Conservation (phyloP, 2,797 vertebrate genomes). For the Morus bassanus region DNA sequence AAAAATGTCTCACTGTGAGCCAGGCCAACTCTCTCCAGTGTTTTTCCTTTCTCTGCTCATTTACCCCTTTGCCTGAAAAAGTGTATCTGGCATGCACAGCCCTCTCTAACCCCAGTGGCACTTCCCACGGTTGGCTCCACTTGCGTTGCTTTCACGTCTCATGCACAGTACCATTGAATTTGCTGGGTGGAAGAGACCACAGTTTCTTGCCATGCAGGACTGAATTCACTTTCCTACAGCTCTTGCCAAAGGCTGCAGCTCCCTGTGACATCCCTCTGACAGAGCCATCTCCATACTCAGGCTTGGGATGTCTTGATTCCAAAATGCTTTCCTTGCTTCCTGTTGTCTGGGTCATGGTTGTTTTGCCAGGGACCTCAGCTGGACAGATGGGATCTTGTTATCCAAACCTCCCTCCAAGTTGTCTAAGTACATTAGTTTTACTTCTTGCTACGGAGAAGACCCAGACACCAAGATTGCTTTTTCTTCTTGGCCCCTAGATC, state of each 20-base stretch:
- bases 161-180: neutral
- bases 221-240: neutral
- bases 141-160: neutral
- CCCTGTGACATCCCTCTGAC: neutral
- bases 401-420: neutral
- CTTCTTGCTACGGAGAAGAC: neutral
- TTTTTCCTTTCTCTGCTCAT: neutral
- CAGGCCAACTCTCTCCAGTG: neutral
- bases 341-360: neutral
- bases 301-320: neutral
- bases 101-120: neutral
- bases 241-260: neutral
- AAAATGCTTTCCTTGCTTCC: neutral
- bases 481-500: neutral
- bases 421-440: neutral
- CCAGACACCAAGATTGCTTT: neutral
- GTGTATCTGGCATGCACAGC: neutral
- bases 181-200: neutral
- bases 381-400: neutral
- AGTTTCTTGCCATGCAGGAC: neutral
- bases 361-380: neutral
- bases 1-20: rapidly evolving
- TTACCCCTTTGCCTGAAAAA: neutral
- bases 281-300: neutral
- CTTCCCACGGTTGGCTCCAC: neutral